Conservation (phyloP, 2,113 vertebrate species). For the Rynchops niger region DNA sequence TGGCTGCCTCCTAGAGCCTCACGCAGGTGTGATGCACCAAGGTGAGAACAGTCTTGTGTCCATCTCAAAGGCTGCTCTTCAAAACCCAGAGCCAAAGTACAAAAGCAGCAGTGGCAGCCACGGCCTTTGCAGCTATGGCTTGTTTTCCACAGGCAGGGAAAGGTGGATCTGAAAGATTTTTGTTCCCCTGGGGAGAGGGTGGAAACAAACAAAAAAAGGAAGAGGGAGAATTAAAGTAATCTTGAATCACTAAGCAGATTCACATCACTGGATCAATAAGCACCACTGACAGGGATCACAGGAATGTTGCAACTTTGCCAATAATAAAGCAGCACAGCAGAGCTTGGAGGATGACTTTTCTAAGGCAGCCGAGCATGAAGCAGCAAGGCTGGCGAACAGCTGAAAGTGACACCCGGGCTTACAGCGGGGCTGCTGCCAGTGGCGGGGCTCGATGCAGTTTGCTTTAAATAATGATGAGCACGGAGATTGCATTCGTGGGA, state of each 20-base stretch:
- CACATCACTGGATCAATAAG: slow-evolving; percentile 71
- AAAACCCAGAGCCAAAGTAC: background rate
- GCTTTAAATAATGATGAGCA: slow-evolving; percentile 56
- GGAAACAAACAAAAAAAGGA: slow-evolving; percentile 68
- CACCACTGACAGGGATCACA: slow-evolving; percentile 75
- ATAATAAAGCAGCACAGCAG: slow-evolving; percentile 68
- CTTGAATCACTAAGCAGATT: slow-evolving; percentile 74
- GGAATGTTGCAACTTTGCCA: slow-evolving; percentile 71
- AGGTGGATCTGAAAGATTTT: slow-evolving; percentile 59
- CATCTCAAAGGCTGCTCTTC: slow-evolving; percentile 23
- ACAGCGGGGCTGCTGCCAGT: background rate
- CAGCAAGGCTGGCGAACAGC: slow-evolving; percentile 51
- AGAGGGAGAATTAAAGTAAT: slow-evolving; percentile 72
- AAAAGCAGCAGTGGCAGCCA: slow-evolving; percentile 27
- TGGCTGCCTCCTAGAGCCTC: background rate
- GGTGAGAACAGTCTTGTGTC: background rate
- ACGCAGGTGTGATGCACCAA: background rate
- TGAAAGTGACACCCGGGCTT: slow-evolving; percentile 57
- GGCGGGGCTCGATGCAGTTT: background rate
- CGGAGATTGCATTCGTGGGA: background rate
- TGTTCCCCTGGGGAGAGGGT: slow-evolving; percentile 44
- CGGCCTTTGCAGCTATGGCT: background rate
- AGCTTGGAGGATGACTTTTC: slow-evolving; percentile 61
- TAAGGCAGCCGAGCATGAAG: slow-evolving; percentile 68
- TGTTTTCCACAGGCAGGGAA: slow-evolving; percentile 24